Evolutionary conservation across 2,113 vertebrate genomes (phyloP).

Genomic region (Halcyon malimbica): DNA sequence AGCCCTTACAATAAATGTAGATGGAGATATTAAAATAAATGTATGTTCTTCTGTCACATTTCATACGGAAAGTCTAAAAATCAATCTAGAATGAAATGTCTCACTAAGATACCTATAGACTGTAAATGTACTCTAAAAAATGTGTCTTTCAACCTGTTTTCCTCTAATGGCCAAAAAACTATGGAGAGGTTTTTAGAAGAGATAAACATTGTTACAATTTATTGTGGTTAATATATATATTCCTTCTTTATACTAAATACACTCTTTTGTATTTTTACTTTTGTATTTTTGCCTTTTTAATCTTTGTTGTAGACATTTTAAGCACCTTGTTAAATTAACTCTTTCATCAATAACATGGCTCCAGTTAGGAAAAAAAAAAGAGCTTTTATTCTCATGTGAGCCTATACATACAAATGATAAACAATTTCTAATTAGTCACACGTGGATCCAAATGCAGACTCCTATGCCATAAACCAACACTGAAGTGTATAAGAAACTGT

Average conservation of each 20-base stretch:
- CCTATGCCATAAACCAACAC: conserved; percentile 75
- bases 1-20: not conserved
- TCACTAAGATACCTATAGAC: not conserved
- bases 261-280: not conserved
- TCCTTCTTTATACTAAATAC: not conserved
- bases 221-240: no score
- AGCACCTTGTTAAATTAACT: conserved; percentile 74
- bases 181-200: not conserved
- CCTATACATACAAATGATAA: conserved; percentile 72
- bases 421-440: conserved; percentile 84
- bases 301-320: not conserved
- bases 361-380: conserved; percentile 17
- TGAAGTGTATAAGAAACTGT: conserved; percentile 85
- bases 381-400: conserved; percentile 60
- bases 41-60: not conserved
- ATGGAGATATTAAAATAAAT: not conserved
- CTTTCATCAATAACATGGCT: conserved; percentile 60
- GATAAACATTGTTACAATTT: not conserved
- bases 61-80: not conserved
- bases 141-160: not conserved
- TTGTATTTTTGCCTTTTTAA: not conserved
- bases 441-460: conserved; percentile 75
- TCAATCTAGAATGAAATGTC: not conserved
- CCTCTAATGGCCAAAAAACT: rapidly evolving
- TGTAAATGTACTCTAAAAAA: not conserved